A percentile compares a stretch with the other conserved stretches of the same genome.
phyloP scores from a whole-genome alignment of 2,888 invertebrate species.

The Globia sparganii region DNA sequence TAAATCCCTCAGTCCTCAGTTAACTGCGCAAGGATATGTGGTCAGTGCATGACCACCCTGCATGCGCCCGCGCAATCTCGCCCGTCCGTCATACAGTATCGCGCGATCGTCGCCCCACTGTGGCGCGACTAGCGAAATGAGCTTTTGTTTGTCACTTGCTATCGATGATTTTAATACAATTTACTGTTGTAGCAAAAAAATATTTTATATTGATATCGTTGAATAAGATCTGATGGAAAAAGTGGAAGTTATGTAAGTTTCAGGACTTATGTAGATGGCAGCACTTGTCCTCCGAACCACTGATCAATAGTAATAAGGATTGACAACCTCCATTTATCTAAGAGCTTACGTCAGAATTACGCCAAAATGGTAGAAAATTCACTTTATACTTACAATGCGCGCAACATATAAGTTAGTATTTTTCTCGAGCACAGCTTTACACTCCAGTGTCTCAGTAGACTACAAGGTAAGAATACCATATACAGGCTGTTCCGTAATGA shows the following conservation, averaged over 20 bases:
- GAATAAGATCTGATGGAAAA: conserved; percentile 17
- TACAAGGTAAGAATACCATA: not conserved
- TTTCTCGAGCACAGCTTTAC: too few species aligned
- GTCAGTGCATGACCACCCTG: conserved; percentile 73
- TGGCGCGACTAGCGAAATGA: conserved; percentile 66
- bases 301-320: not conserved
- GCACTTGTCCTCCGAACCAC: not conserved
- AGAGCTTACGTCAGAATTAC: not conserved
- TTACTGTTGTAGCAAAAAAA: conserved; percentile 59
- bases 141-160: conserved; percentile 60
- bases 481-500: too few species aligned
- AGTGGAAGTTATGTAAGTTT: not conserved
- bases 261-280: not conserved
- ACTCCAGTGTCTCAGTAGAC: not conserved
- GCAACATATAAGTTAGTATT: too few species aligned
- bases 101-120: conserved; percentile 79
- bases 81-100: conserved; percentile 85
- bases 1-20: conserved; percentile 39
- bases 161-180: conserved; percentile 55
- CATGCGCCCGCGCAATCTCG: conserved; percentile 75
- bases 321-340: not conserved
- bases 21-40: conserved; percentile 28
- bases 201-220: conserved; percentile 38
- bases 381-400: too few species aligned
- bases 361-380: not conserved